phyloP scores from a whole-genome alignment of 2,113 vertebrate species.

The Myotis davidii region DNA sequence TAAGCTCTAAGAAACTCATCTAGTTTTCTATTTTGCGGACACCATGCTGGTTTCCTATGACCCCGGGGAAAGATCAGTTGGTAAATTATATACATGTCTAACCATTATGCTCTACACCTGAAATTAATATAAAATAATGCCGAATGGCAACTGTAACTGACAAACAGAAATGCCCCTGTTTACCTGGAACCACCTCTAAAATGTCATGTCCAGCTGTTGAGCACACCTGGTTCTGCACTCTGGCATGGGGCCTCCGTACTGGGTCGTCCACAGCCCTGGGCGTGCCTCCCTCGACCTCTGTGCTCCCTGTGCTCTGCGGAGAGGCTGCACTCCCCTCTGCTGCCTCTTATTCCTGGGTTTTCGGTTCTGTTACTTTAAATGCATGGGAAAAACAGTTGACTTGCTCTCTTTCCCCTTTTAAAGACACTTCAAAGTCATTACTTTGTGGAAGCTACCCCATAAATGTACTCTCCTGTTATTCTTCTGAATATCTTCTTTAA shows the following conservation, averaged over 20 bases:
- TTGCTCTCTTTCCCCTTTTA: slow-evolving; percentile 42
- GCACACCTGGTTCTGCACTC: neutral
- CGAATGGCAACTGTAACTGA: neutral
- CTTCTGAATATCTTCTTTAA: slow-evolving; percentile 66
- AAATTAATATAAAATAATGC: neutral
- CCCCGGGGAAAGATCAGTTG: neutral
- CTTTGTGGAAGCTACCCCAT: slow-evolving; percentile 33
- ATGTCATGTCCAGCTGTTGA: neutral
- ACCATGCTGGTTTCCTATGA: neutral
- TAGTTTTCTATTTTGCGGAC: neutral
- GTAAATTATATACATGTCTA: neutral
- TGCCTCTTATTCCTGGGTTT: neutral
- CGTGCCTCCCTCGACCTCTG: neutral
- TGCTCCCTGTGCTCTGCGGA: accelerated
- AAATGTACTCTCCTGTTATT: slow-evolving; percentile 51
- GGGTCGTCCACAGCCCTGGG: no score
- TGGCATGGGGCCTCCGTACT: no score
- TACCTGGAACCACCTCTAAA: neutral
- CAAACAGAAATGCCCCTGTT: neutral
- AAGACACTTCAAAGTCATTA: slow-evolving; percentile 66
- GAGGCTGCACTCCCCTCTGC: neutral
- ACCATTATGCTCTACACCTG: neutral
- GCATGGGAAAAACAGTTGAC: slow-evolving; percentile 13
- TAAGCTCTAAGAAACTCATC: neutral
- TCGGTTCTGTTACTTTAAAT: slow-evolving; percentile 30